Percentiles rank a stretch among this genome's conserved stretches.
These are phyloP conservation scores for Gulo gulo DNA, from an alignment of 2,113 vertebrate species.

Conservation along the genomic window DNA sequence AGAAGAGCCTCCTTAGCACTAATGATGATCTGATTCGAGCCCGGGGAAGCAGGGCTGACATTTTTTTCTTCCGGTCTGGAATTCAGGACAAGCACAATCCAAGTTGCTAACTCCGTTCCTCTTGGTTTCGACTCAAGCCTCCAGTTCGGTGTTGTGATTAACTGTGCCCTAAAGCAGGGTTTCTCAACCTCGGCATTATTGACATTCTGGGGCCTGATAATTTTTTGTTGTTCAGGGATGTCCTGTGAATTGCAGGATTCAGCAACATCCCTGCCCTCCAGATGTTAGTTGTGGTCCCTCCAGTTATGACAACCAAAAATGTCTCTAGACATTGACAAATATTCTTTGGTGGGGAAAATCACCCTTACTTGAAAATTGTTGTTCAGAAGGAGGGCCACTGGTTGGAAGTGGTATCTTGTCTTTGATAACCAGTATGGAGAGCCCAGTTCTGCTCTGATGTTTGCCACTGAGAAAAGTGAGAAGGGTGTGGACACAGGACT, in stretches of 20 bases:
- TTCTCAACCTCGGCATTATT: neutral
- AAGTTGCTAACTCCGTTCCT: neutral
- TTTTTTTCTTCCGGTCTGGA: slow-evolving; percentile 38
- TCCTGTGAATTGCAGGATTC: neutral
- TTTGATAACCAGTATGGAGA: neutral
- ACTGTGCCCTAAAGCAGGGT: neutral
- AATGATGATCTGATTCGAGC: neutral
- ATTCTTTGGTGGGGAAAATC: neutral
- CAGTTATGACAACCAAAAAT: neutral
- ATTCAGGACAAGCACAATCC: neutral
- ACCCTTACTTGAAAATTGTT: neutral
- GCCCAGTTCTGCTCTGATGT: neutral
- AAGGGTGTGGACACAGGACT: fast-evolving
- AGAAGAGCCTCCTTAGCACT: neutral
- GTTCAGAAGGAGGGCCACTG: neutral
- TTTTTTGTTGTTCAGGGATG: neutral
- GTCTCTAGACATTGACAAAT: neutral
- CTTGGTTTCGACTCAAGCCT: neutral
- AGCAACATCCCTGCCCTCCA: neutral
- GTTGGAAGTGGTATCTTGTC: neutral
- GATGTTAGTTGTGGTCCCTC: neutral
- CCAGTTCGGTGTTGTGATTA: neutral
- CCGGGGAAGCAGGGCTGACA: neutral
- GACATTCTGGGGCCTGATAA: neutral
- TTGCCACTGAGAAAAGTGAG: neutral